A percentile compares a stretch with the other conserved stretches of the same genome.
These are phyloP conservation scores for Mastacembelus armatus DNA, from an alignment of 2,797 vertebrate genomes.

Conservation along the genomic window DNA sequence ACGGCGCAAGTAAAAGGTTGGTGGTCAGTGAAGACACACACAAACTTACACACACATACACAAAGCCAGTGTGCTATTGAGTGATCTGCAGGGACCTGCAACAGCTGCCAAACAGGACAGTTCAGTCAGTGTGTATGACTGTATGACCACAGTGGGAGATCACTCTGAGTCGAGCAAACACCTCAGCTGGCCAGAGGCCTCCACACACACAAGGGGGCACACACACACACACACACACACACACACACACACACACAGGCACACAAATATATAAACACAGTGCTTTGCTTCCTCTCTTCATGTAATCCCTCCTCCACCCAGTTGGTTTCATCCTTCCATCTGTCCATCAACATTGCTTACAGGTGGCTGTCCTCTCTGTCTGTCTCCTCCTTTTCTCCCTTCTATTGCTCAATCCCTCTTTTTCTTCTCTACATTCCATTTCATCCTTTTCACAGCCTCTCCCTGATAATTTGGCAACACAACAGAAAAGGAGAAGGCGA, in stretches of 20 bases:
- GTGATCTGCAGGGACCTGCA: conserved; percentile 78
- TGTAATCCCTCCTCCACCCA: conserved; percentile 74
- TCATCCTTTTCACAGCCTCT: conserved; percentile 19
- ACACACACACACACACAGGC: conserved; percentile 28
- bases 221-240: conserved; percentile 26
- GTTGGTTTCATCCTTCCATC: conserved; percentile 76
- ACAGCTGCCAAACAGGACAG: conserved; percentile 84
- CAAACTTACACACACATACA: conserved; percentile 33
- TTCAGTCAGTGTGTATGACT: conserved; percentile 70
- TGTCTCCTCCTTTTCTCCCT: neutral
- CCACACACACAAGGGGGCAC: conserved; percentile 51
- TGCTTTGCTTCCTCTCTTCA: conserved; percentile 68
- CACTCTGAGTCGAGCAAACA: conserved; percentile 77
- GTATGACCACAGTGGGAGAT: conserved; percentile 74
- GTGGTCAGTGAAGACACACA: conserved; percentile 49
- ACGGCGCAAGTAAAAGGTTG: conserved; percentile 49
- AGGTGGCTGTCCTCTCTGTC: conserved; percentile 65
- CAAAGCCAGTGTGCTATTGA: conserved; percentile 62
- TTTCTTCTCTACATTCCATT: conserved; percentile 19
- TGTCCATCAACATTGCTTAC: conserved; percentile 74
- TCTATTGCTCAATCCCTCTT: conserved; percentile 12
- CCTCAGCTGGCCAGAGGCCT: conserved; percentile 74
- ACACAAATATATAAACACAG: conserved; percentile 39
- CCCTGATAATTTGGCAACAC: conserved; percentile 11
- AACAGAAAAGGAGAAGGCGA: conserved; percentile 1